Evolutionary conservation across 2,888 invertebrate genomes (phyloP), one percentile per base, ranked within the genome.

Genomic region (Tenthredo amoena): DNA sequence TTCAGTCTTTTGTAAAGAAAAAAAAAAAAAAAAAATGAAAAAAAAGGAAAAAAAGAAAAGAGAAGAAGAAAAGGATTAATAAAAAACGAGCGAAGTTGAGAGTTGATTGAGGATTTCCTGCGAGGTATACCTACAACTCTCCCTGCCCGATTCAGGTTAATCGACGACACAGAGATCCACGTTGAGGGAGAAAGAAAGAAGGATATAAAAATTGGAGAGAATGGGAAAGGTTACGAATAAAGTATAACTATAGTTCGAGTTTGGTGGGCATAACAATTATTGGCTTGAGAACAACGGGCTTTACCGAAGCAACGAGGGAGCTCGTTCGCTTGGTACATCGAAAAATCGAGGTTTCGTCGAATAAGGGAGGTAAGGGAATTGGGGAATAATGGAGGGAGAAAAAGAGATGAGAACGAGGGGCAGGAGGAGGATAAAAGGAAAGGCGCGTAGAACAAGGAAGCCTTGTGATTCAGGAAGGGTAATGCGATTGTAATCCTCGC

Each of bases 1-100:
- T 76, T 34, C 58, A n/a, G 68, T 87, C 84, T 88, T 86, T 83
- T 86, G 62, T 47, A 65, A 34, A 37, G 31, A 68, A 15, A 68
- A 85, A 47, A 15, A 85, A 83, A 77, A 55, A 47, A 79, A 21
- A 34, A 81, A 58, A 83, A 84, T 71, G 55, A 74, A 21, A 68
- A 79, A 47, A 83, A 85, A n/a, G n/a, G 47, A 77, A 21, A 55
- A 37, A 72, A n/a, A 77, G 74, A 47, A 79, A 84, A 72, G 68
- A 40, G 43, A 47, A 62, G n/a, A 74, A 85, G 50, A 83, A 85
- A 72, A 40, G 40, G 71, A 72, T 34, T 31, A n/a, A 34, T n/a
- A 72, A 40, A 84, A 55, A 77, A 21, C 55, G 50, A 77, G 55
- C 47, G 55, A 50, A 77, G 77, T 65, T 62, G 81, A 81, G 62